These are phyloP conservation scores for Aphelinus certus DNA, from an alignment of 1,140 invertebrate genomes.

Conservation along the genomic window DNA sequence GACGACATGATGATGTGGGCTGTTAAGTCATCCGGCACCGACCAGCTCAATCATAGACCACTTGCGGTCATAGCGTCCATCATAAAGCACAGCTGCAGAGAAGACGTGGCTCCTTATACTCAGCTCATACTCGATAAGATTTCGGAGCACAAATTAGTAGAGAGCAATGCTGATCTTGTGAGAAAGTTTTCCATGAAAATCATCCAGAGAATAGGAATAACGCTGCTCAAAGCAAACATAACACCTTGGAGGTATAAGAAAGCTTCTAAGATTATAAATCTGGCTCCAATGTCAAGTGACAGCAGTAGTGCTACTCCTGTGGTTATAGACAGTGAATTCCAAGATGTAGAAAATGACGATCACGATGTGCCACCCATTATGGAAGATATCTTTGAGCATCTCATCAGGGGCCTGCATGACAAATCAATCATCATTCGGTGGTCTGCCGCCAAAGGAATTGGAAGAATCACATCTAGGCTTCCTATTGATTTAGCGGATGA, in stretches of 20 bases:
- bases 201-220: constrained; percentile 91
- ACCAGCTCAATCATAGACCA: constrained; percentile 76
- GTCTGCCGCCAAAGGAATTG: constrained; percentile 97
- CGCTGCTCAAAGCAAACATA: constrained; percentile 84
- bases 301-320: constrained; percentile 70
- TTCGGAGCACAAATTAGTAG: constrained; percentile 74
- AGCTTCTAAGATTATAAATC: constrained; percentile 74
- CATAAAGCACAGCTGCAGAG: constrained; percentile 91
- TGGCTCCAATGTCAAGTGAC: constrained; percentile 65
- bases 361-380: constrained; percentile 76
- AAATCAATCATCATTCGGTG: constrained; percentile 83
- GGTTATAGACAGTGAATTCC: constrained; percentile 47
- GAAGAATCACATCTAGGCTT: constrained; percentile 87
- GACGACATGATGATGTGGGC: constrained; percentile 65
- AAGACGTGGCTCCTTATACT: constrained; percentile 85
- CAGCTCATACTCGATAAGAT: constrained; percentile 79
- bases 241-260: constrained; percentile 93
- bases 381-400: constrained; percentile 91
- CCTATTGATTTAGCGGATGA: constrained; percentile 90
- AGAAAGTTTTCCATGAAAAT: constrained; percentile 93
- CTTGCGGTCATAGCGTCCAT: constrained; percentile 84
- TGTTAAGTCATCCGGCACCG: constrained; percentile 63
- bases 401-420: constrained; percentile 83
- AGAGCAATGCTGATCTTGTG: constrained; percentile 79
- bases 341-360: constrained; percentile 66